phyloP scores from a whole-genome alignment of 2,888 invertebrate species.

The Xanthostigma xanthostigma region DNA sequence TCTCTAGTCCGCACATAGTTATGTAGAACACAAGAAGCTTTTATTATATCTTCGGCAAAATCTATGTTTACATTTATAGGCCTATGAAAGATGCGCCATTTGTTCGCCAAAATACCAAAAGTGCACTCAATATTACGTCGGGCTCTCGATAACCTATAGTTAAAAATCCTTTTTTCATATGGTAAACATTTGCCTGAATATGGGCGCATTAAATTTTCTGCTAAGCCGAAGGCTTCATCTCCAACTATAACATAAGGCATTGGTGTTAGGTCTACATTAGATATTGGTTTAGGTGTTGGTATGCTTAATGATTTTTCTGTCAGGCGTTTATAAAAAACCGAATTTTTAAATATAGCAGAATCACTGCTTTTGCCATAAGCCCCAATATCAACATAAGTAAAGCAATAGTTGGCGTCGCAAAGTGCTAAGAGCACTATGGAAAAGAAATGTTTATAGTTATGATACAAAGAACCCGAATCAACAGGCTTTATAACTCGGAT shows the following conservation, averaged over 20 bases:
- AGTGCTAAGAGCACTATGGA: conserved; percentile 12
- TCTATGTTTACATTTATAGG: conserved; percentile 16
- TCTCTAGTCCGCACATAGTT: conserved; percentile 9
- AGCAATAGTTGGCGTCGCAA: conserved; percentile 13
- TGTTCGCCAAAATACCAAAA: conserved; percentile 19
- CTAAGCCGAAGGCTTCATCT: conserved; percentile 20
- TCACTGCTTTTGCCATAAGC: conserved; percentile 16
- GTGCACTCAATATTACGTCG: conserved; percentile 16
- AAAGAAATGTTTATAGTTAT: conserved; percentile 17
- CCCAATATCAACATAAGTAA: conserved; percentile 15
- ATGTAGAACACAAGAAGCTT: conserved; percentile 16
- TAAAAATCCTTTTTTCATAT: conserved; percentile 12
- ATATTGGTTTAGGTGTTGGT: conserved; percentile 14
- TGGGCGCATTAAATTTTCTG: conserved; percentile 17
- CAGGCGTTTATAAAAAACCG: conserved; percentile 15
- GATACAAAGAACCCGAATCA: conserved; percentile 15
- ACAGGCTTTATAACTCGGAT: conserved; percentile 16
- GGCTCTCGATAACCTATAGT: conserved; percentile 15
- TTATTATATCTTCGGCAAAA: conserved; percentile 16
- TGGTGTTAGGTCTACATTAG: conserved; percentile 15
- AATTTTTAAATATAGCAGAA: conserved; percentile 16
- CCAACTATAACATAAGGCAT: conserved; percentile 17
- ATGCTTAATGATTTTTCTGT: conserved; percentile 13
- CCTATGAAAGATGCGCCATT: conserved; percentile 22
- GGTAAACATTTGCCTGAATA: conserved; percentile 17